Percentiles rank a stretch among this genome's conserved stretches.
phyloP scores from a whole-genome alignment of 2,113 vertebrate species.

The Rhodinocichla rosea region DNA sequence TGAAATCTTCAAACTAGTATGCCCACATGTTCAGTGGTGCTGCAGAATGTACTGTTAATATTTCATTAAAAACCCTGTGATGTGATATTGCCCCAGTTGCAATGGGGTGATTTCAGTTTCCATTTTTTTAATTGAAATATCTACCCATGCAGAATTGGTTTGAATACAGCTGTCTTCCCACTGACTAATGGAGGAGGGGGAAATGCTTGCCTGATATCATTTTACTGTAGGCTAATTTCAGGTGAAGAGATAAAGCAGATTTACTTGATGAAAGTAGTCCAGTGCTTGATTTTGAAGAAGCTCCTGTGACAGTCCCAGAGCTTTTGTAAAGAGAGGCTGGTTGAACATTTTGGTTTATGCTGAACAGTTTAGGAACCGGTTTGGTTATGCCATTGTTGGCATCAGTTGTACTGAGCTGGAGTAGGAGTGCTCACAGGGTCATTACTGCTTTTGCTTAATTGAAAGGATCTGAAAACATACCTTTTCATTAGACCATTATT shows the following conservation, averaged over 20 bases:
- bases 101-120: background rate
- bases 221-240: background rate
- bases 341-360: background rate
- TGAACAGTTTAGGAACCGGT: background rate
- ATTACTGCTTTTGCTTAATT: background rate
- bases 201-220: background rate
- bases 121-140: background rate
- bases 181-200: background rate
- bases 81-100: background rate
- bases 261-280: background rate
- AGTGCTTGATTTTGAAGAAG: background rate
- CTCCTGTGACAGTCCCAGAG: background rate
- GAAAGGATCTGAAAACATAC: background rate
- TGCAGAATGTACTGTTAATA: background rate
- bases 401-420: background rate
- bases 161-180: background rate
- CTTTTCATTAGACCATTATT: background rate
- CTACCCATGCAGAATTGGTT: background rate
- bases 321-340: background rate
- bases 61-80: background rate
- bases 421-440: background rate
- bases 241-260: background rate
- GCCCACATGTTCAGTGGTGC: background rate
- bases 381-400: background rate
- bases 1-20: background rate